These are phyloP conservation scores for Aromia moschata DNA, from an alignment of 2,888 invertebrate genomes.

Conservation along the genomic window DNA sequence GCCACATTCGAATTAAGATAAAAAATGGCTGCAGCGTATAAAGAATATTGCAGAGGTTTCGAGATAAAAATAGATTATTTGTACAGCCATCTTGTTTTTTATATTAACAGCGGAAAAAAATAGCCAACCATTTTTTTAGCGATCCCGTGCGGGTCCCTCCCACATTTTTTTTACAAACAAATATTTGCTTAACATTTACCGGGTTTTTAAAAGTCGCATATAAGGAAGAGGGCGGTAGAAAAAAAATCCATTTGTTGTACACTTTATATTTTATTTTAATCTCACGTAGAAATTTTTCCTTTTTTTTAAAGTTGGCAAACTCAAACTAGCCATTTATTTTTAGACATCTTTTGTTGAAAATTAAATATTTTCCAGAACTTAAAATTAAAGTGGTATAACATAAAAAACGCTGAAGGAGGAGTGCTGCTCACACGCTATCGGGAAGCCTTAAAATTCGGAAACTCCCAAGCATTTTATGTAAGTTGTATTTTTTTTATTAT, in stretches of 20 bases:
- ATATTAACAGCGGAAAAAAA: conserved; percentile 42
- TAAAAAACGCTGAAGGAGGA: conserved; percentile 12
- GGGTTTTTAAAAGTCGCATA: conserved; percentile 19
- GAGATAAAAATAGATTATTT: conserved; percentile 62
- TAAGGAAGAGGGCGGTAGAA: neutral
- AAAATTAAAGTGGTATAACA: conserved; percentile 25
- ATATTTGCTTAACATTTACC: conserved; percentile 37
- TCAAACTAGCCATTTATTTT: conserved; percentile 26
- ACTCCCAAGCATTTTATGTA: conserved; percentile 15
- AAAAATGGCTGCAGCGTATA: conserved; percentile 35
- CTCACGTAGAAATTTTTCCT: conserved; percentile 9
- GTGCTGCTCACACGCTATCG: conserved; percentile 4
- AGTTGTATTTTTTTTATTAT: conserved; percentile 6
- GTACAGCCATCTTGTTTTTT: conserved; percentile 60
- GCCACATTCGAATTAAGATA: conserved; percentile 9
- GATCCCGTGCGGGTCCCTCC: conserved; percentile 31
- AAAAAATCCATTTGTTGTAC: conserved; percentile 17
- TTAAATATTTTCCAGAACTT: conserved; percentile 31
- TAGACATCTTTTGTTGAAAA: conserved; percentile 28
- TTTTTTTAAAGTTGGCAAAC: conserved; percentile 29
- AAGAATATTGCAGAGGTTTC: conserved; percentile 33
- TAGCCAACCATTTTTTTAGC: conserved; percentile 38
- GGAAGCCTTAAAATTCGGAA: conserved; percentile 15
- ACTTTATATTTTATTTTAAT: conserved; percentile 3
- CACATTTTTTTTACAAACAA: conserved; percentile 35